Base-by-base conservation (phyloP, 2,113 vertebrate species). In the Pipa parva region DNA sequence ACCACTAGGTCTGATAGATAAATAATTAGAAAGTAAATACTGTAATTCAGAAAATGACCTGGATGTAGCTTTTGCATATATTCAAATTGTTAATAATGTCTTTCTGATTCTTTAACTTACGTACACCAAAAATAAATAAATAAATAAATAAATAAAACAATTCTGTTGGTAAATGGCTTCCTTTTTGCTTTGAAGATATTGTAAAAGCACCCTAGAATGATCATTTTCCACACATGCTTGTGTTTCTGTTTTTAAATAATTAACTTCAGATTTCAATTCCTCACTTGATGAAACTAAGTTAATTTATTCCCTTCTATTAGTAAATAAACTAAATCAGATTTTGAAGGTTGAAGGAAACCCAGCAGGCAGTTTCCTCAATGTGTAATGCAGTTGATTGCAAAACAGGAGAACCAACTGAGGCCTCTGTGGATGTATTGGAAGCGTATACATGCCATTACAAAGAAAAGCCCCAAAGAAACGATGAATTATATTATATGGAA, bases 231-330 rank as follows among this genome's bases (percentile, higher is more conserved):
- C 28, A 58, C 55, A 18, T 21, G 10, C 31, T 37, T 22, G 29
- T n/a, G 54, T 33, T 18, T 29, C 27, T 36, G 55, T 7, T 58
- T 58, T 37, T 58, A 18, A 11, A 58, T 37, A 58, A 58, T 58
- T 58, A 58, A 58, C 29, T 37, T 58, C 20, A 58, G 31, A 37
- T 58, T 58, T 58, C 18, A 58, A 58, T 58, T 58, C 55, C 20
- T 33, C 20, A 58, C 55, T 58, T 58, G 55, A 58, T 36, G 55
- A 31, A 58, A 36, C 55, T 37, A 58, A 37, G n/a, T 58, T 58
- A 58, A 58, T 58, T 58, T 20, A 33, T 58, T 33, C 29, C 28
- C 31, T 8, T 58, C 29, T 58, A 58, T 58, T 58, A 58, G 55
- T 58, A 58, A 33, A 37, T 58, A 58, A 36, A 36, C 17, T 58